Conservation (phyloP, 2,797 vertebrate species). For the Hemibagrus guttatus region DNA sequence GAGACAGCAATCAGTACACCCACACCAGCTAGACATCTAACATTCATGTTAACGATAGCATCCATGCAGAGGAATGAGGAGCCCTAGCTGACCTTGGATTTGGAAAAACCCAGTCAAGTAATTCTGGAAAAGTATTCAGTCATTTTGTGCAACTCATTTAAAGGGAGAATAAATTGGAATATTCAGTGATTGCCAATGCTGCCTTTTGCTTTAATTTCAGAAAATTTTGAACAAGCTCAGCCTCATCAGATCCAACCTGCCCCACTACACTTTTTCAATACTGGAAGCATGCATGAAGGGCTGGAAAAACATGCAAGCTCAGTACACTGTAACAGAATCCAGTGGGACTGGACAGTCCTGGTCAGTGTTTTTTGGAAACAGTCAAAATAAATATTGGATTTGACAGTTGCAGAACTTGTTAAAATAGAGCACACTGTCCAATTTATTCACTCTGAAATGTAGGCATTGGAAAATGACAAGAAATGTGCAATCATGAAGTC, state of each 20-base stretch:
- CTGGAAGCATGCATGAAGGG: neutral
- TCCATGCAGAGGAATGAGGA: neutral
- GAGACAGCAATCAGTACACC: neutral
- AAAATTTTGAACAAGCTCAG: neutral
- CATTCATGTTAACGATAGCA: neutral
- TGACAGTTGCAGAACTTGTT: neutral
- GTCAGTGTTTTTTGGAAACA: neutral
- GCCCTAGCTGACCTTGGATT: neutral
- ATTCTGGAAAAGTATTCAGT: neutral
- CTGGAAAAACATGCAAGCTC: neutral
- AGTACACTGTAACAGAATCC: neutral
- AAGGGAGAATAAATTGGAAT: neutral
- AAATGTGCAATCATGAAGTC: neutral
- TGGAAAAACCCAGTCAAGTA: neutral
- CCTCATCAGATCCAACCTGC: neutral
- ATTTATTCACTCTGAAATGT: neutral
- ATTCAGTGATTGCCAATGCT: neutral
- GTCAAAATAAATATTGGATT: conserved; percentile 1
- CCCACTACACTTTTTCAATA: neutral
- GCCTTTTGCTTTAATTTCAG: neutral
- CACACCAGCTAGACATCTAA: neutral
- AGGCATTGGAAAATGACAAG: neutral
- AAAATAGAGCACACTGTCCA: neutral
- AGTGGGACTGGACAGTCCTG: neutral
- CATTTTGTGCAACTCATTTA: neutral